Percentiles rank a stretch among this genome's conserved stretches.
phyloP scores from a whole-genome alignment of 2,888 invertebrate species.

The Platycheirus rosarum region DNA sequence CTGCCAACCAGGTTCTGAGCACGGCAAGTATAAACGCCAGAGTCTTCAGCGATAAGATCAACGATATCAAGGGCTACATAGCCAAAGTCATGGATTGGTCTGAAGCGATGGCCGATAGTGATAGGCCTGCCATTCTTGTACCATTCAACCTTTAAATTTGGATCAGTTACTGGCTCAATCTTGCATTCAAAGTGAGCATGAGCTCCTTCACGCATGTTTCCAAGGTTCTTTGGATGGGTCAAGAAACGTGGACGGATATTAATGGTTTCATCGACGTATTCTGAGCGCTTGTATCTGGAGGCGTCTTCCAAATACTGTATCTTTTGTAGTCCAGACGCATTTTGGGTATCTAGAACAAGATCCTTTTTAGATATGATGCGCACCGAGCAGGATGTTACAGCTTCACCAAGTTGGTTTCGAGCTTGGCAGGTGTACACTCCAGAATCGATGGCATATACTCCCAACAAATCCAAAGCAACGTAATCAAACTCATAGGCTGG shows the following conservation, averaged over 20 bases:
- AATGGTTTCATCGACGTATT: constrained; percentile 92
- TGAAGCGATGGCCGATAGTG: constrained; percentile 96
- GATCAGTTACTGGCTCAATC: constrained; percentile 97
- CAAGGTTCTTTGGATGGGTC: constrained; percentile 93
- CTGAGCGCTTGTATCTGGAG: constrained; percentile 91
- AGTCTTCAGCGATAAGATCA: constrained; percentile 97
- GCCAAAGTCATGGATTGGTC: constrained; percentile 98
- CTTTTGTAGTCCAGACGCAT: constrained; percentile 95
- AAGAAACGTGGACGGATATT: constrained; percentile 92
- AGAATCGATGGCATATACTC: constrained; percentile 98
- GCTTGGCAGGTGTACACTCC: constrained; percentile 98
- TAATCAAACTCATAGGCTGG: constrained; percentile 99
- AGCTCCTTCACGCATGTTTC: constrained; percentile 92
- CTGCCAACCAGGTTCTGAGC: constrained; percentile 95
- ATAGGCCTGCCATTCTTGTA: constrained; percentile 97
- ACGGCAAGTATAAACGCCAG: constrained; percentile 95
- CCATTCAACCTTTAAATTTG: constrained; percentile 98
- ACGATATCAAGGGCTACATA: constrained; percentile 98
- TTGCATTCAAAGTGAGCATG: constrained; percentile 99
- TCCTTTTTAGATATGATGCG: constrained; percentile 95
- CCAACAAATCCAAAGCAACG: constrained; percentile 96
- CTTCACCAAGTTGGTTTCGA: constrained; percentile 96
- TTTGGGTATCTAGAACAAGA: constrained; percentile 93
- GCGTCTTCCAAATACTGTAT: constrained; percentile 95
- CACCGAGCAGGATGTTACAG: constrained; percentile 95